Conservation (phyloP, 1,140 invertebrate genomes). For the Paramacrobiotus metropolitanus region DNA sequence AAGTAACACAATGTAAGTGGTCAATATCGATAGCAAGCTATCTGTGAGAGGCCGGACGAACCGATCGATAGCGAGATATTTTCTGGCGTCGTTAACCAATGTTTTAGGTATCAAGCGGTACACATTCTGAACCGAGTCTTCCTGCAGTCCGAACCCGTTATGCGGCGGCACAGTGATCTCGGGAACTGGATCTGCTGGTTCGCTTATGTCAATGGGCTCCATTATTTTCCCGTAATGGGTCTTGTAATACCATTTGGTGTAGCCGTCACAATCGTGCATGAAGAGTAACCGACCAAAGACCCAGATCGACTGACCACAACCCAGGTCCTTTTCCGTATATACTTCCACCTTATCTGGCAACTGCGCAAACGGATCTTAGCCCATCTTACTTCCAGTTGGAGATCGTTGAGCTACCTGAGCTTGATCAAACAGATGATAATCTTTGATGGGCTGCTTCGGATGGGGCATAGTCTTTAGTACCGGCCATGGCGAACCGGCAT, state of each 20-base stretch:
- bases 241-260: conserved; percentile 55
- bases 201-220: too few species aligned
- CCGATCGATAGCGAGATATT: neutral
- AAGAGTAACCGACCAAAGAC: conserved; percentile 53
- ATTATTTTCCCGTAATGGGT: neutral
- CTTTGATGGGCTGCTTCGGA: neutral
- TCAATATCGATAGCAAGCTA: too few species aligned
- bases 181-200: neutral
- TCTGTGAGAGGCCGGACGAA: too few species aligned
- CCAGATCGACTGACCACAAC: conserved; percentile 47
- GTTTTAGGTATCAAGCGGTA: conserved; percentile 38
- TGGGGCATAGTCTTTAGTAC: neutral
- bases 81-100: conserved; percentile 21
- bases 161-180: conserved; percentile 38
- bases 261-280: conserved; percentile 49
- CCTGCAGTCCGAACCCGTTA: conserved; percentile 60
- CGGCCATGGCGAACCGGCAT: neutral
- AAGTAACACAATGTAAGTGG: too few species aligned
- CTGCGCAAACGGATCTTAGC: too few species aligned
- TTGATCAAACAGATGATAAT: neutral
- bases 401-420: too few species aligned
- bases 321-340: conserved; percentile 46
- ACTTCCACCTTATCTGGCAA: too few species aligned
- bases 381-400: neutral
- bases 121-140: conserved; percentile 45